Conservation (phyloP, 2,797 vertebrate species). For the Carcharodon carcharias region DNA sequence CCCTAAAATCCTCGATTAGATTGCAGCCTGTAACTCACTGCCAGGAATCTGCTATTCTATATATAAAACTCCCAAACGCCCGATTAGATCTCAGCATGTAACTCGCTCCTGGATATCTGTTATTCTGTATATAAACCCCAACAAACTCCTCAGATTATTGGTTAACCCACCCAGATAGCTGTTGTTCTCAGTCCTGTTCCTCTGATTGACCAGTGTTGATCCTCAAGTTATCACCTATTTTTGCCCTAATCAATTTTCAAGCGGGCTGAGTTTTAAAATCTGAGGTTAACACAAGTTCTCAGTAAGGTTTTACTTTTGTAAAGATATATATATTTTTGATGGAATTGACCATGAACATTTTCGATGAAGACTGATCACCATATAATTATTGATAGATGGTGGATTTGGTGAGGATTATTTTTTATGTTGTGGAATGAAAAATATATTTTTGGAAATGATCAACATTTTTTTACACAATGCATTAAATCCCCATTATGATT, state of each 20-base stretch:
- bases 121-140: neutral
- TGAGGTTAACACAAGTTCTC: neutral
- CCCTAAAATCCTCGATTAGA: neutral
- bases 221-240: neutral
- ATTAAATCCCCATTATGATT: neutral
- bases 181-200: neutral
- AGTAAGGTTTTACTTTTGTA: neutral
- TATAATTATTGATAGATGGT: neutral
- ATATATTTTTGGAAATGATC: neutral
- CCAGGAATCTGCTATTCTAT: no score
- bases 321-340: neutral
- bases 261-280: neutral
- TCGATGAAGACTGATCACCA: neutral
- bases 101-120: neutral
- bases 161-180: neutral
- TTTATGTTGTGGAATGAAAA: neutral
- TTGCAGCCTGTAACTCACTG: neutral
- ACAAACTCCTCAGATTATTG: neutral
- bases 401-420: neutral
- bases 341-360: neutral
- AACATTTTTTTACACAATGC: neutral
- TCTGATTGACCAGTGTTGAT: neutral
- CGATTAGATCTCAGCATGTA: neutral
- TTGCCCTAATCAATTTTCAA: neutral
- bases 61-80: no score